Conservation (phyloP, 2,797 vertebrate species). For the Lateolabrax maculatus region DNA sequence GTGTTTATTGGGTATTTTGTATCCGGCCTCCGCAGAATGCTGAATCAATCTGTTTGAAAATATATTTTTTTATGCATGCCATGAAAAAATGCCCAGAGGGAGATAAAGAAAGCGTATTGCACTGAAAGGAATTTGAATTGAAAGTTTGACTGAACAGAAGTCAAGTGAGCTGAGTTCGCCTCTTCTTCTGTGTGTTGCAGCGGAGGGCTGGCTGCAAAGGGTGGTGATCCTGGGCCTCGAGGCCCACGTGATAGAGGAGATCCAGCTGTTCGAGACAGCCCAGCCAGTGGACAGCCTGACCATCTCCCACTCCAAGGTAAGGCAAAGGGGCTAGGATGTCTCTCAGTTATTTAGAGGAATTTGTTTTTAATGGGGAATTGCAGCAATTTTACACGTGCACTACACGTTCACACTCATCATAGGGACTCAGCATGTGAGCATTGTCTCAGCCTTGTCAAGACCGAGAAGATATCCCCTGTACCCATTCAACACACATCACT, state of each 20-base stretch:
- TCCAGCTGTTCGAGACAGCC: slow-evolving; percentile 92
- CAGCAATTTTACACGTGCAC: not conserved
- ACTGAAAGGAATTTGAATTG: slow-evolving; percentile 8
- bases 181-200: slow-evolving; percentile 73
- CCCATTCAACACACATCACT: slow-evolving; percentile 1
- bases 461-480: not conserved
- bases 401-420: not conserved
- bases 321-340: not conserved
- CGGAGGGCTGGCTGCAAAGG: slow-evolving; percentile 94
- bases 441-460: not conserved
- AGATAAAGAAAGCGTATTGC: not conserved
- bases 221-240: slow-evolving; percentile 88
- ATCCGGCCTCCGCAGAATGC: not conserved
- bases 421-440: not conserved
- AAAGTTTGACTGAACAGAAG: slow-evolving; percentile 32
- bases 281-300: slow-evolving; percentile 94
- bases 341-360: not conserved
- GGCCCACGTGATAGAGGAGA: slow-evolving; percentile 94
- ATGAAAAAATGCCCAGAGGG: slow-evolving; percentile 20
- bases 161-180: slow-evolving; percentile 29
- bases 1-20: slow-evolving; percentile 26
- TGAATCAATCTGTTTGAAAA: slow-evolving; percentile 29
- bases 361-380: not conserved
- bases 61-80: slow-evolving; percentile 36
- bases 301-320: slow-evolving; percentile 92